These are phyloP conservation scores for Griposia aprilina DNA, from an alignment of 2,888 invertebrate species.

Conservation along the genomic window DNA sequence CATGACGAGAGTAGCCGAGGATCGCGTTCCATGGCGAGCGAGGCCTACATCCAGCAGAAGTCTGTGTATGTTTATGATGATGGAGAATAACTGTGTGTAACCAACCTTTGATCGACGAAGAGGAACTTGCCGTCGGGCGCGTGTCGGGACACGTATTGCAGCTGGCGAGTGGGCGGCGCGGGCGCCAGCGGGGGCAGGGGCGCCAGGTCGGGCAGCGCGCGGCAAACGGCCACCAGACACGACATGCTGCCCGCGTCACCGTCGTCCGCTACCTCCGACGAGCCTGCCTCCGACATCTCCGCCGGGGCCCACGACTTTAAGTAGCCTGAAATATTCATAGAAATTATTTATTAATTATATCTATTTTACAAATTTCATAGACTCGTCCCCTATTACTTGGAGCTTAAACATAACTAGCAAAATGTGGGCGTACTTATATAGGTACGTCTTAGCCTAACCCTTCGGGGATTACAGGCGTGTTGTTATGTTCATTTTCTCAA, in stretches of 20 bases:
- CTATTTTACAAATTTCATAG: too few species aligned
- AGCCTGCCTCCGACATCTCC: conserved; percentile 92
- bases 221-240: conserved; percentile 97
- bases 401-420: too few species aligned
- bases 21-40: not conserved
- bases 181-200: conserved; percentile 70
- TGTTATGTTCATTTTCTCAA: too few species aligned
- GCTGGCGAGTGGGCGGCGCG: conserved; percentile 87
- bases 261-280: conserved; percentile 91
- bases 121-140: conserved; percentile 97
- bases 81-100: conserved; percentile 1
- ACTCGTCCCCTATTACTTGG: too few species aligned
- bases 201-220: conserved; percentile 92
- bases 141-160: conserved; percentile 96
- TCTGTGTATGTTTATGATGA: not conserved
- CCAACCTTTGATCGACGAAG: conserved; percentile 97
- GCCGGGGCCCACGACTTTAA: conserved; percentile 97
- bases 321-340: conserved; percentile 89
- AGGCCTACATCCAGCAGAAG: not conserved
- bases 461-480: too few species aligned
- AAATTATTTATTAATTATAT: not conserved
- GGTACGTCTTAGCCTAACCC: too few species aligned
- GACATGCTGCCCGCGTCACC: conserved; percentile 92
- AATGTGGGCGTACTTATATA: too few species aligned
- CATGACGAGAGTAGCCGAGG: not conserved